Percentiles rank a stretch among this genome's conserved stretches.
Conservation (phyloP, 1,140 invertebrate genomes). For the Pogonomyrmex californicus region DNA sequence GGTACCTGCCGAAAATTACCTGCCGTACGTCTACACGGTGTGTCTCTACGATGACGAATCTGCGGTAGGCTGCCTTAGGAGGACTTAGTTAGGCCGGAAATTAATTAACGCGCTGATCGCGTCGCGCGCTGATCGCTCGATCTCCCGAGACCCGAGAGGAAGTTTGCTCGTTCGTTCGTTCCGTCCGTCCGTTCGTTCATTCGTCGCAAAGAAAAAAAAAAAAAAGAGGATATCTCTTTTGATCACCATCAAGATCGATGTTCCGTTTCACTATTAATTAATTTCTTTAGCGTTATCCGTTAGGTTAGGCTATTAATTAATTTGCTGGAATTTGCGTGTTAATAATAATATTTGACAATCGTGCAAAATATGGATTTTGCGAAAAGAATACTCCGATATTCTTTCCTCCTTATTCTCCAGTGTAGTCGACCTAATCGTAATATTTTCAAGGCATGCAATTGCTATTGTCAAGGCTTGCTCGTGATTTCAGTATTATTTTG, state of each 20-base stretch:
- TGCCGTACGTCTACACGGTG: conserved; percentile 23
- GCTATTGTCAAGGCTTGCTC: not conserved
- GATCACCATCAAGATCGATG: conserved; percentile 34
- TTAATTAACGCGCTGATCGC: conserved; percentile 57
- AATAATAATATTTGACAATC: conserved; percentile 13
- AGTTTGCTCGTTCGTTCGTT: conserved; percentile 16
- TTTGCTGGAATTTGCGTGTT: not conserved
- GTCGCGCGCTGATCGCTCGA: conserved; percentile 25
- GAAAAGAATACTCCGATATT: not conserved
- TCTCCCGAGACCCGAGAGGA: conserved; percentile 15
- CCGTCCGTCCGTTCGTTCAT: conserved; percentile 7
- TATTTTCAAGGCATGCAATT: not conserved
- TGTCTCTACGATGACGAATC: conserved; percentile 23
- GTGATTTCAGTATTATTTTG: not conserved
- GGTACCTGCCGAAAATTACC: conserved; percentile 42
- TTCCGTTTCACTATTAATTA: conserved; percentile 39
- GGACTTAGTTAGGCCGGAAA: conserved; percentile 55
- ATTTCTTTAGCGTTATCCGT: conserved; percentile 35
- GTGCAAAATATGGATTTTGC: not conserved
- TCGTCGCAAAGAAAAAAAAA: not conserved
- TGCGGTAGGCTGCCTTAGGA: not conserved
- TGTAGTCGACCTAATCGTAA: not conserved
- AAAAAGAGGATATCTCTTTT: not conserved
- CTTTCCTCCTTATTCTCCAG: not conserved
- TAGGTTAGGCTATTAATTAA: conserved; percentile 32